Base-by-base conservation (phyloP, 2,113 vertebrate species). In the Cygnus buccinator region DNA sequence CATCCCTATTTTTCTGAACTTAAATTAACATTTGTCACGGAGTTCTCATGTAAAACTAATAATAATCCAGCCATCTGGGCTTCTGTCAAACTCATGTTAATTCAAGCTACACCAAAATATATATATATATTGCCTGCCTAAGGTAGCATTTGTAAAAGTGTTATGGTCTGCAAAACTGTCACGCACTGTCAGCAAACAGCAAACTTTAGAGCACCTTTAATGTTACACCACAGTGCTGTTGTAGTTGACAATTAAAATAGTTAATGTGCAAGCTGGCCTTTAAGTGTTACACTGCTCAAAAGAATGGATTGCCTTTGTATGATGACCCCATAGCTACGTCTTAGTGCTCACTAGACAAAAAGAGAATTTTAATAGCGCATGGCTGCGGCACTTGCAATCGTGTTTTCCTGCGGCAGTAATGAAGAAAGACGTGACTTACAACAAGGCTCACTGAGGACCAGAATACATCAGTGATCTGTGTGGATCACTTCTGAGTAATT, bases 181-280 rank as follows among this genome's bases (percentile, higher is more conserved):
- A 55, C 66, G 92, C 96, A 89, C 62, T 2, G 37, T 96, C 94
- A 96, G 96, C 96, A 96, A 92, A 68, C 19, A 46, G 66, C 48
- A 92, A 92, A 89, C 66, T 91, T 95, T 21, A 94, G 70, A 92
- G 63, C 55, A 95, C 81, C 89, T 91, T 92, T 96, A 96, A 96
- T 91, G 89, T 96, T 94, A 89, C 84, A 79, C 92, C 55, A 52
- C 91, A 96, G 96, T 96, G 96, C 91, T 89, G 78, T 89, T 95
- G 71, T 11, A 87, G 67, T 95, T 96, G 89, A 94, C 94, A 95
- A 95, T 96, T 97, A 97, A 96, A 94, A 94, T 85, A 89, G 67
- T 74, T 94, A 93, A 97, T 94, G 90, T 41, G 75, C 84, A 91
- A 84, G 63, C 75, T 84, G 91, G 92, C 87, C 89, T 93, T 89